A percentile compares a stretch with the other conserved stretches of the same genome.
Evolutionary conservation across 2,113 vertebrate genomes (phyloP).

Genomic region (Amazona guildingii): DNA sequence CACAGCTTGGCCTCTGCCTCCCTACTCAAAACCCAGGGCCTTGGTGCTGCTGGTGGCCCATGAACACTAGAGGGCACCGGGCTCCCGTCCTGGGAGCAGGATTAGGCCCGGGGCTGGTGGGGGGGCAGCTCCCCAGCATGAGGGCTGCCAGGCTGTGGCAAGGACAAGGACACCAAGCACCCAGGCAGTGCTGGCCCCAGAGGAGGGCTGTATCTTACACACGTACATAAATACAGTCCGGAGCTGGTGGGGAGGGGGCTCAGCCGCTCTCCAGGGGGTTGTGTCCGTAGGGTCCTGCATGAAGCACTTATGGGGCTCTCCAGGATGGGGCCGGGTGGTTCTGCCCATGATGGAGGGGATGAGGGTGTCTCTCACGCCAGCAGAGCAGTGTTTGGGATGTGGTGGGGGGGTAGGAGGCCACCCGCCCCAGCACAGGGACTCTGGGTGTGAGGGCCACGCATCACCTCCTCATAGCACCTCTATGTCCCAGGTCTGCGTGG

Average conservation of each 20-base stretch:
- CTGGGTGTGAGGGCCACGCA: rapidly evolving
- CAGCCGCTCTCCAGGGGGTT: rapidly evolving
- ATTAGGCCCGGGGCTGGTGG: background rate
- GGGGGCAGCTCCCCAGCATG: rapidly evolving
- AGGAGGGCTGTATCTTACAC: constrained; percentile 27
- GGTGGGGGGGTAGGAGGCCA: background rate
- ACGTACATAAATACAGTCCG: constrained; percentile 56
- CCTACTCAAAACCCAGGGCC: rapidly evolving
- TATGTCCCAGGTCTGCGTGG: constrained; percentile 85
- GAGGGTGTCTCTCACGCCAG: background rate
- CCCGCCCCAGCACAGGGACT: rapidly evolving
- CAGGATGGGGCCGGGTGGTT: rapidly evolving
- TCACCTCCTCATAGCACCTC: constrained; percentile 74
- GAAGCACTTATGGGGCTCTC: rapidly evolving
- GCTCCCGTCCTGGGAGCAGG: background rate
- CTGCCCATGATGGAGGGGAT: background rate
- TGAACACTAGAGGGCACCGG: constrained; percentile 2
- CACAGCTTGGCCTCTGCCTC: background rate
- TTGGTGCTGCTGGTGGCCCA: rapidly evolving
- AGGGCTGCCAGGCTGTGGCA: background rate
- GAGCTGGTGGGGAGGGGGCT: background rate
- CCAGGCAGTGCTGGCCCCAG: background rate
- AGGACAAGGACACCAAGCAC: background rate
- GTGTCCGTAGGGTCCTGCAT: rapidly evolving
- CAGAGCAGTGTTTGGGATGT: background rate